phyloP scores from a whole-genome alignment of 2,113 vertebrate genomes.

The Malurus melanocephalus region DNA sequence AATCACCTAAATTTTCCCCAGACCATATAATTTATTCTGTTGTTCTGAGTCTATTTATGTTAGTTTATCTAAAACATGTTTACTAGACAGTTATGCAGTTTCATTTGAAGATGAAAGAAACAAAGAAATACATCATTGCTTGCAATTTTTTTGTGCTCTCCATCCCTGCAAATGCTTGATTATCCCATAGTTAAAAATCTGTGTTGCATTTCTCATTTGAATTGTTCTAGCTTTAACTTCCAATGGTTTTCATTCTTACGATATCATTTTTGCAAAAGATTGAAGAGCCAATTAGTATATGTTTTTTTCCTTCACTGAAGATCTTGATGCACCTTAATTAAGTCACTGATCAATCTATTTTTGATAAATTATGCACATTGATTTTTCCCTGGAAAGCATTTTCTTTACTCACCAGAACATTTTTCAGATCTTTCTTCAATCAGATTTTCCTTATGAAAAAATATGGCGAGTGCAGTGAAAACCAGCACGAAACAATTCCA shows the following conservation, averaged over 20 bases:
- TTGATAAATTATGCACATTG: not conserved
- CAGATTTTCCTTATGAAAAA: not conserved
- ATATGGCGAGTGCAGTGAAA: not conserved
- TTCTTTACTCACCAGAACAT: not conserved
- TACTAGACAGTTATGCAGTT: not conserved
- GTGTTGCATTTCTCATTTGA: not conserved
- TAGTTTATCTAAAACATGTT: not conserved
- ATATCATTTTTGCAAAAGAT: not conserved
- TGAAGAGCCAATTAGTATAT: not conserved
- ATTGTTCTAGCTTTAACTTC: not conserved
- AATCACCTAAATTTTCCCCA: not conserved
- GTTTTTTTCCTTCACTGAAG: not conserved
- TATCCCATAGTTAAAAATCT: not conserved
- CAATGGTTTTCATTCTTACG: not conserved
- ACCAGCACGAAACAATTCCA: not conserved
- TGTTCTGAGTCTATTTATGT: not conserved
- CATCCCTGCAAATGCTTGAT: not conserved
- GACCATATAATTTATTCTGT: not conserved
- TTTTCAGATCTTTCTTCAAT: not conserved
- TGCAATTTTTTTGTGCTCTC: not conserved
- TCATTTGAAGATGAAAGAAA: not conserved
- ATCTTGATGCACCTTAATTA: constrained; percentile 12
- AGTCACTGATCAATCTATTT: not conserved
- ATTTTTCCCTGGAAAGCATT: not conserved
- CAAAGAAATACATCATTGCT: not conserved